Evolutionary conservation across 1,140 invertebrate genomes (phyloP).

Genomic region (Anoplophora glabripennis): DNA sequence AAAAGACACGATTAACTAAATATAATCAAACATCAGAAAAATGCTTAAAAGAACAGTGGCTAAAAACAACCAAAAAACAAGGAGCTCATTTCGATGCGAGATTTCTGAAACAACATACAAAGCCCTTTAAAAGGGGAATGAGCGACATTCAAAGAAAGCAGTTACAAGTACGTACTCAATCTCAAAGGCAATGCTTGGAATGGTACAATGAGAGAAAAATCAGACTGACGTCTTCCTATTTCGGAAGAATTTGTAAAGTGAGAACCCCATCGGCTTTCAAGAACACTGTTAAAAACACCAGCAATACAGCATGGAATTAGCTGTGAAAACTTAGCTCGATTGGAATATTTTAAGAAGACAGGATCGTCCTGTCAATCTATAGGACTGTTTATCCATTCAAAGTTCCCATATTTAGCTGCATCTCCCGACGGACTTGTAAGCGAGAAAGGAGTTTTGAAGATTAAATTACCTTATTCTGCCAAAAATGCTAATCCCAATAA

Average conservation of each 20-base stretch:
- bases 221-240: background rate
- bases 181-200: background rate
- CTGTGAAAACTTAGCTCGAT: no score
- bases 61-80: no score
- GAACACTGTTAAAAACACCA: background rate
- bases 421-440: background rate
- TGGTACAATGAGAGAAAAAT: slow-evolving; percentile 2
- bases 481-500: background rate
- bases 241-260: no score
- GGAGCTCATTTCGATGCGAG: no score
- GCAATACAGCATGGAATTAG: no score
- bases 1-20: no score
- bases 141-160: background rate
- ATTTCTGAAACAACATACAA: no score
- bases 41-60: no score
- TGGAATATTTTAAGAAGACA: no score
- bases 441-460: background rate
- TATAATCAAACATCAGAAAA: no score
- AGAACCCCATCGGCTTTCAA: background rate
- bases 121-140: no score
- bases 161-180: background rate
- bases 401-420: background rate
- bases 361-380: no score
- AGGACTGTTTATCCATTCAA: background rate
- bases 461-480: background rate